These are phyloP conservation scores for Chrysotoxum bicinctum DNA, from an alignment of 2,888 invertebrate species.

Conservation along the genomic window DNA sequence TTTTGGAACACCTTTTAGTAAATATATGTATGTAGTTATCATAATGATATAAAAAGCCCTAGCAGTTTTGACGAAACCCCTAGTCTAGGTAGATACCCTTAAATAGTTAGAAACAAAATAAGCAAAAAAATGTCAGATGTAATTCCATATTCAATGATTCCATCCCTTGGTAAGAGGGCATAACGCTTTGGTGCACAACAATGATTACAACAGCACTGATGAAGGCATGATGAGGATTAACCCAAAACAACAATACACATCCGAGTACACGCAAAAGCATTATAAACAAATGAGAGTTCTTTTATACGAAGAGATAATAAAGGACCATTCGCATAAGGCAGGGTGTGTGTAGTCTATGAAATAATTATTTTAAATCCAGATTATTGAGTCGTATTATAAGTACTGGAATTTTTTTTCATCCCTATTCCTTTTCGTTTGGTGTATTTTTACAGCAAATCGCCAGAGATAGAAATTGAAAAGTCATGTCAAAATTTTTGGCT, in stretches of 20 bases:
- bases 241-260: constrained; percentile 74
- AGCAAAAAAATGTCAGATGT: constrained; percentile 66
- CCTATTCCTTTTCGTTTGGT: constrained; percentile 38
- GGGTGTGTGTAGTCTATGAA: constrained; percentile 63
- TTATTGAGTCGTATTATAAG: constrained; percentile 50
- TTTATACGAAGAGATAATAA: constrained; percentile 81
- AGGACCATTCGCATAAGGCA: constrained; percentile 80
- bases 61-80: neutral
- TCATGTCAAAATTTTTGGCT: constrained; percentile 8
- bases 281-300: constrained; percentile 76
- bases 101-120: constrained; percentile 2
- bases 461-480: constrained; percentile 53
- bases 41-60: constrained; percentile 46
- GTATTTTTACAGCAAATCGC: constrained; percentile 63
- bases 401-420: constrained; percentile 33
- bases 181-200: constrained; percentile 69
- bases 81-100: constrained; percentile 47
- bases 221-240: constrained; percentile 81
- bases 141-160: constrained; percentile 13
- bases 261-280: constrained; percentile 73
- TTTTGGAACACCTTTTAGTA: constrained; percentile 14
- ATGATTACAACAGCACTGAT: constrained; percentile 78
- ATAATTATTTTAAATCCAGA: constrained; percentile 68
- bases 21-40: constrained; percentile 46
- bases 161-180: constrained; percentile 68